Evolutionary conservation across 2,113 vertebrate genomes (phyloP).

Genomic region (Lontra canadensis): DNA sequence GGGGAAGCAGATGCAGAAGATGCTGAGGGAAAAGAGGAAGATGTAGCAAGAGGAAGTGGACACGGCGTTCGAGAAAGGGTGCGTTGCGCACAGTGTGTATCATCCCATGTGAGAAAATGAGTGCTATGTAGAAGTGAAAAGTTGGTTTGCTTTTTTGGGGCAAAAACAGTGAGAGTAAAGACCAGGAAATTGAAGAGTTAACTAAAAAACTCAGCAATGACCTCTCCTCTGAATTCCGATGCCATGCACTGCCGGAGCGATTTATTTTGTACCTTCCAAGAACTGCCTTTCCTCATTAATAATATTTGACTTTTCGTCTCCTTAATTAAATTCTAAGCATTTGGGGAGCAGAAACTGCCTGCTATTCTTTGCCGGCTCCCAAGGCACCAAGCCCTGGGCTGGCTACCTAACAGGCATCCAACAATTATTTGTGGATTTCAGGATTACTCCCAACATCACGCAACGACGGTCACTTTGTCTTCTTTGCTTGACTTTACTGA

Average conservation of each 20-base stretch:
- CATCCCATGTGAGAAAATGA: neutral
- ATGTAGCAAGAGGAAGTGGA: neutral
- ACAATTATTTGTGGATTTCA: neutral
- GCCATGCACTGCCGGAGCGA: neutral
- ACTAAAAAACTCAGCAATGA: neutral
- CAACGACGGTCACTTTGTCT: neutral
- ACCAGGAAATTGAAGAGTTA: neutral
- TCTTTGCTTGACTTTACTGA: neutral
- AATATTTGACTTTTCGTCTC: neutral
- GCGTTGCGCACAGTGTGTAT: rapidly evolving
- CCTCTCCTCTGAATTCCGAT: neutral
- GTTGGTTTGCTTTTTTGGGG: neutral
- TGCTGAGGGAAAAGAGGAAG: no score
- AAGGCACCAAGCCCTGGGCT: neutral
- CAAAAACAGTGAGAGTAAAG: neutral
- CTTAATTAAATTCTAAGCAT: conserved; percentile 17
- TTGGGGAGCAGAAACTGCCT: neutral
- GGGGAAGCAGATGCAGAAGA: neutral
- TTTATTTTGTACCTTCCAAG: neutral
- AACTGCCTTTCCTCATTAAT: neutral
- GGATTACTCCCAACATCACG: neutral
- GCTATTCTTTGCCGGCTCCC: neutral
- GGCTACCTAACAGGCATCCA: neutral
- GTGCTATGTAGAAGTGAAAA: neutral
- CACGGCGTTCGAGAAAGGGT: no score